Evolutionary conservation across 2,888 invertebrate genomes (phyloP), one percentile per base, ranked within the genome.

Genomic region (Euphydryas editha): DNA sequence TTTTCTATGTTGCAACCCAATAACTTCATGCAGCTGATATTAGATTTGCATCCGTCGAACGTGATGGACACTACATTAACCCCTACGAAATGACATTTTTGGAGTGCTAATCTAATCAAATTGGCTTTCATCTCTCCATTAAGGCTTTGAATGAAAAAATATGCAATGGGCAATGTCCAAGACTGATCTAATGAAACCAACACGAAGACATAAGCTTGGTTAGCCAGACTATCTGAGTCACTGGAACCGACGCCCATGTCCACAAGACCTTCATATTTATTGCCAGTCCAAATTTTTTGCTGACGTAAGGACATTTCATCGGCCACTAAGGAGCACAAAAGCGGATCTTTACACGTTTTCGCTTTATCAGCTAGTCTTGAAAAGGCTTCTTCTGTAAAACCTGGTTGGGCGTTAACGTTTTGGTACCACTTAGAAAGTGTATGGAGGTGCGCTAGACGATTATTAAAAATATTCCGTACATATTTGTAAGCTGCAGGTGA

Each of bases 401-500:
- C 46, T n/a, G 46, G 46, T 17, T 46, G 3, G 3, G 42, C 42
- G 5, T 42, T 36, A 5, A 36, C 42, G n/a, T 15, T 42, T 42
- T 42, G 5, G 15, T 54, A 30, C 54, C 54, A 54, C 10, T 15
- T 6, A 15, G 13, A 42, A 15, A 58, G 42, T 1, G 42, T 58
- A n/a, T n/a, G 20, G 7, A 44, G 42, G n/a, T 58, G 58, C 7
- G 44, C 24, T 8, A 58, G 24, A 15, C 44, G 13, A 10, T 17
- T 44, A 13, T 58, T 24, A n/a, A 44, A 58, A 11, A 44, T 58
- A 24, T n/a, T 58, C n/a, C 58, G 44, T 7, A 58, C 6, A 21
- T 58, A 58, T n/a, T 58, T 20, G 21, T 58, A 58, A 3, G 58
- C 58, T 24, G 58, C 42, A 42, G 44, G 44, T 21, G 58, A 58